Percentiles rank a stretch among this genome's conserved stretches.
Evolutionary conservation across 2,113 vertebrate genomes (phyloP).

Genomic region (Apteryx mantelli): DNA sequence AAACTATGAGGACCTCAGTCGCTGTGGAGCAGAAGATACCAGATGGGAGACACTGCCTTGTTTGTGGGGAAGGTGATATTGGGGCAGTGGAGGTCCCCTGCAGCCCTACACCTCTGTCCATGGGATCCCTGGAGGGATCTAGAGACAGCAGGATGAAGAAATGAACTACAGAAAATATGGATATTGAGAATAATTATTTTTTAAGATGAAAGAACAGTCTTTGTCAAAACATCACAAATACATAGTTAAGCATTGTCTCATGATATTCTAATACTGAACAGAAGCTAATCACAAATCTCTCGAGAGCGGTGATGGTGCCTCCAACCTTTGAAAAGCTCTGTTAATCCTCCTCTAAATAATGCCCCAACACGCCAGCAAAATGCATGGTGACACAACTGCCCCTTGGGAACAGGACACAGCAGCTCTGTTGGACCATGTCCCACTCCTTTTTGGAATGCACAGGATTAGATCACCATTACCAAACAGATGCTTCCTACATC

Average conservation of each 20-base stretch:
- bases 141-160: neutral
- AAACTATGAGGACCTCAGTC: neutral
- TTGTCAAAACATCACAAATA: neutral
- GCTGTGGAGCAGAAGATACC: neutral
- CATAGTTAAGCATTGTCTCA: neutral
- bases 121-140: neutral
- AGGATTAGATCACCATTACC: too few relatives aligned
- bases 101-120: too few relatives aligned
- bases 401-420: neutral
- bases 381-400: neutral
- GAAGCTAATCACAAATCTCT: neutral
- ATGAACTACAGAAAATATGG: neutral
- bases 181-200: neutral
- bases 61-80: fast-evolving
- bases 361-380: neutral
- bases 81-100: neutral
- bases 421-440: neutral
- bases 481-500: neutral
- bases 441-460: neutral
- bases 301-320: neutral
- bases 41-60: neutral
- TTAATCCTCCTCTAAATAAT: neutral
- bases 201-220: neutral
- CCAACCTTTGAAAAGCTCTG: neutral
- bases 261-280: neutral